Evolutionary conservation across 2,113 vertebrate genomes (phyloP).

Genomic region (Rhipidura dahli): DNA sequence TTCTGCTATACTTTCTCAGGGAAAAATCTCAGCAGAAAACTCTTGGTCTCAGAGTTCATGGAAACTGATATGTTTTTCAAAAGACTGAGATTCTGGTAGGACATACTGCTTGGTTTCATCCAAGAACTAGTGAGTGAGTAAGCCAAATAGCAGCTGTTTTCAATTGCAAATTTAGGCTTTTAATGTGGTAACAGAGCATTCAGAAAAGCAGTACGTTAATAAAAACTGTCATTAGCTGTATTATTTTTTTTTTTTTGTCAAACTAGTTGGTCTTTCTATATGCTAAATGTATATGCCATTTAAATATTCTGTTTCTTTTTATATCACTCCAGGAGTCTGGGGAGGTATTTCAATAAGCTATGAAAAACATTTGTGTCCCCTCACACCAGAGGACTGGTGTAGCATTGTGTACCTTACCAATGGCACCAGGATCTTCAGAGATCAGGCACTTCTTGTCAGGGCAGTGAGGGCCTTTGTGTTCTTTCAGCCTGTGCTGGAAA

Average conservation of each 20-base stretch:
- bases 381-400: neutral
- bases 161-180: neutral
- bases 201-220: neutral
- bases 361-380: neutral
- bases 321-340: neutral
- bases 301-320: neutral
- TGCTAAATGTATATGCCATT: neutral
- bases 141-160: slow-evolving; percentile 39
- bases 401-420: accelerated
- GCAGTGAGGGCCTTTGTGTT: neutral
- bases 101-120: neutral
- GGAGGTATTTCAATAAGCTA: neutral
- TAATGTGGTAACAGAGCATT: neutral
- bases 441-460: neutral
- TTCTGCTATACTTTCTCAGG: neutral
- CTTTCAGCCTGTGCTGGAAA: neutral
- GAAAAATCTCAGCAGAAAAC: neutral
- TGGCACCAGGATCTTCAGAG: neutral
- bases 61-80: slow-evolving; percentile 18
- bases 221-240: neutral
- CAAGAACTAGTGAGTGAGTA: slow-evolving; percentile 1
- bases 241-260: neutral
- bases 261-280: neutral
- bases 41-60: neutral
- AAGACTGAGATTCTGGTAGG: neutral